Conservation (phyloP, 2,888 invertebrate species). For the Platynereis dumerilii region DNA sequence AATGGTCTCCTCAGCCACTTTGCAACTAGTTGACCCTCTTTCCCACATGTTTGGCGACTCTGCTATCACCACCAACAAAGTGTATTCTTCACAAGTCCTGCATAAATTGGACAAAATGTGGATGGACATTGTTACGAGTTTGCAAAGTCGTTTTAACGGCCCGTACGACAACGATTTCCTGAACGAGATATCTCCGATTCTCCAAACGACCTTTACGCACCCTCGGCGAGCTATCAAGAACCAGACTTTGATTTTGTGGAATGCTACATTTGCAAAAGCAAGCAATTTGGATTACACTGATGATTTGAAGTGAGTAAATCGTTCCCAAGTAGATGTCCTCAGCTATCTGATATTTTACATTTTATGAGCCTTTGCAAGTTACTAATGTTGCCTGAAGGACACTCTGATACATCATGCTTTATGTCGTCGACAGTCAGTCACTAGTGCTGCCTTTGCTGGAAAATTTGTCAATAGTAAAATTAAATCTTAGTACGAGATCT, state of each 20-base stretch:
- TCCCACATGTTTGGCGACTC: slow-evolving; percentile 14
- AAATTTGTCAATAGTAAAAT: too few species aligned
- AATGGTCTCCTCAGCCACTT: slow-evolving; percentile 40
- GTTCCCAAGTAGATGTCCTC: too few species aligned
- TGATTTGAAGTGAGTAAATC: slow-evolving; percentile 45
- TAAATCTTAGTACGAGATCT: too few species aligned
- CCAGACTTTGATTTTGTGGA: slow-evolving; percentile 52
- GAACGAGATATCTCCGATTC: slow-evolving; percentile 45
- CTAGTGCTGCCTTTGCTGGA: too few species aligned
- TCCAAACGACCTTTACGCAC: slow-evolving; percentile 50
- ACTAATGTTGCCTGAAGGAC: too few species aligned
- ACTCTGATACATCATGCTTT: too few species aligned
- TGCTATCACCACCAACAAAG: slow-evolving; percentile 38
- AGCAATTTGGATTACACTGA: slow-evolving; percentile 48
- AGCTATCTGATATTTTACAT: too few species aligned
- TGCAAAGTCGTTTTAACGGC: slow-evolving; percentile 48
- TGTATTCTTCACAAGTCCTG: slow-evolving; percentile 40
- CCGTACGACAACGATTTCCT: slow-evolving; percentile 52
- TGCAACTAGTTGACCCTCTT: slow-evolving; percentile 40
- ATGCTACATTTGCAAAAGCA: slow-evolving; percentile 49
- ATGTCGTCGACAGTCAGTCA: too few species aligned
- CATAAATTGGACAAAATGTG: slow-evolving; percentile 55
- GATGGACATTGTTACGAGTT: slow-evolving; percentile 46
- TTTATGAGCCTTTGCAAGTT: too few species aligned
- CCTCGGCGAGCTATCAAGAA: slow-evolving; percentile 49